Base-by-base conservation (phyloP, 2,797 vertebrate genomes). In the Pygocentrus nattereri region DNA sequence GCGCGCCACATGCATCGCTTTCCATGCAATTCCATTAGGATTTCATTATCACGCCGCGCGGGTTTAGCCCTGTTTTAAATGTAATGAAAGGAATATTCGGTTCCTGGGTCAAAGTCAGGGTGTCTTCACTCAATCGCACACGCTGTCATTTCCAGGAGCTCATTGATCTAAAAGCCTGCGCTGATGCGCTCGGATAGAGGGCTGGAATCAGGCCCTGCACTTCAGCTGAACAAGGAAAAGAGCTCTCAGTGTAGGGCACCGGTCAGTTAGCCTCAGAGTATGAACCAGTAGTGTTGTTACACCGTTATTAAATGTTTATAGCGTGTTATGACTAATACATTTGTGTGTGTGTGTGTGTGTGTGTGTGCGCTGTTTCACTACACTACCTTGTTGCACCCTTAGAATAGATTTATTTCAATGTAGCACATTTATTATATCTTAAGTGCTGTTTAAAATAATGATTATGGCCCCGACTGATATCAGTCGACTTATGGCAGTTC, bases 1-100 rank as follows among this genome's bases (percentile, higher is more conserved):
- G 89, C 87, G 88, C 78, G 85, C 87, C 82, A 84, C 89, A 88
- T 88, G 90, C 91, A 88, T 90, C 88, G 89, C 90, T 94, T 93
- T 91, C 88, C 89, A 90, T 93, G 90, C 88, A 93, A 92, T 95
- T 94, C 89, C 93, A 94, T 94, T 93, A 94, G 90, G 87, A 90
- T 94, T 94, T 93, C 93, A 93, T 95, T 94, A 92, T 93, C 92
- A 86, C 88, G 31, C 75, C 80, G 77, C 68, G 25, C n/a, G 16
- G 74, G 58, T 79, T 77, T 70, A 78, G 62, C 81, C 80, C 86
- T 88, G 75, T 90, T 93, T 92, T 91, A 92, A 94, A 92, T 92
- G 88, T 92, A 90, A 93, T 94, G 91, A 93, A 91, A 90, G 86
- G 81, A 91, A 89, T 89, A 85, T 91, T 89, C 88, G 86, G 83